These are phyloP conservation scores for Corythoichthys haematopterus DNA, from an alignment of 2,113 vertebrate species.

Conservation along the genomic window DNA sequence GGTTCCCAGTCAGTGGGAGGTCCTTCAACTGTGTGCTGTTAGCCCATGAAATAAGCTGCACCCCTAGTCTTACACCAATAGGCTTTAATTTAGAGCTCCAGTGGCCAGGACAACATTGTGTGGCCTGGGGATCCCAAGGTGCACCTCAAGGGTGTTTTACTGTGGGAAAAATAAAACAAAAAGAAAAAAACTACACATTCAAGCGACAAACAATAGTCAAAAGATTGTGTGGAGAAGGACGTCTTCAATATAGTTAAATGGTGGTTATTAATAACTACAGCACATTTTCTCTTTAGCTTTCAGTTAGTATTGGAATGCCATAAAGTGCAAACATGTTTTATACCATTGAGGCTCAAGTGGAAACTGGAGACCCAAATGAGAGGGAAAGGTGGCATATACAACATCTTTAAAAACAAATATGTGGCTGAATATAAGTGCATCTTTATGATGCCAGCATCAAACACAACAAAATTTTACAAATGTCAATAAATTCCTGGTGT, in stretches of 20 bases:
- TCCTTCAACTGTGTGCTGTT: slow-evolving; percentile 55
- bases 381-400: not conserved
- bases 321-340: too few relatives aligned
- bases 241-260: too few relatives aligned
- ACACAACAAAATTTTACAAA: too few relatives aligned
- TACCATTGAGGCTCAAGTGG: not conserved
- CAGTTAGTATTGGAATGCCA: too few relatives aligned
- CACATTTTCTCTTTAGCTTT: too few relatives aligned
- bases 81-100: slow-evolving; percentile 68
- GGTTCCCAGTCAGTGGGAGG: slow-evolving; percentile 47
- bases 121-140: slow-evolving; percentile 51
- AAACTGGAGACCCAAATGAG: not conserved
- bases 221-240: too few relatives aligned
- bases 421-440: too few relatives aligned
- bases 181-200: not conserved
- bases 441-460: too few relatives aligned
- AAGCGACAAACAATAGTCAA: not conserved
- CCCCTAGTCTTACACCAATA: slow-evolving; percentile 57
- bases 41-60: slow-evolving; percentile 68
- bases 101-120: slow-evolving; percentile 54
- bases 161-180: slow-evolving; percentile 16
- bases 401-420: too few relatives aligned
- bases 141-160: slow-evolving; percentile 30
- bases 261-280: too few relatives aligned
- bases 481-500: too few relatives aligned